Percentiles rank a stretch among this genome's conserved stretches.
phyloP scores from a whole-genome alignment of 2,888 invertebrate species.

The Ichneumon xanthorius region DNA sequence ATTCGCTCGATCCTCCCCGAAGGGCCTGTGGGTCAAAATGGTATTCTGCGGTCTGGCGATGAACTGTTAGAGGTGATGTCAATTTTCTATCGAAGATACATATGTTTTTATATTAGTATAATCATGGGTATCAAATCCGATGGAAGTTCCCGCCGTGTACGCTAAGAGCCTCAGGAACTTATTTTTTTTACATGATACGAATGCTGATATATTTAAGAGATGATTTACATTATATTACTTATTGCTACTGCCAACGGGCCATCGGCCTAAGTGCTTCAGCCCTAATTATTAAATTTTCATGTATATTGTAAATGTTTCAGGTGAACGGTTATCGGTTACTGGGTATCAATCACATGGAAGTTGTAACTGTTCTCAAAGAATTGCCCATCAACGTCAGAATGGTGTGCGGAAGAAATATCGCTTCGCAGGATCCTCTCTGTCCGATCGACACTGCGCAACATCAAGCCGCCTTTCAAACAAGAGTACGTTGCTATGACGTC shows the following conservation, averaged over 20 bases:
- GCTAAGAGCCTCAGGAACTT: background rate
- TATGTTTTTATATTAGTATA: too few species aligned
- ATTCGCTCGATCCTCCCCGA: conserved; percentile 98
- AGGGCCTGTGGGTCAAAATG: conserved; percentile 98
- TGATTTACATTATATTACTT: too few species aligned
- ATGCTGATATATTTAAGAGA: too few species aligned
- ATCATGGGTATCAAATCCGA: too few species aligned
- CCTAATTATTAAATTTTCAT: conserved; percentile 7
- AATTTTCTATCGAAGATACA: background rate
- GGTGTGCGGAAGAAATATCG: conserved; percentile 92
- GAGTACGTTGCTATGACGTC: conserved; percentile 85
- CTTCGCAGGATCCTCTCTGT: conserved; percentile 86
- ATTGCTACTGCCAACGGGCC: too few species aligned
- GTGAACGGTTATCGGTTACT: conserved; percentile 96
- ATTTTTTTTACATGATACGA: background rate
- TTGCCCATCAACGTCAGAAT: conserved; percentile 95
- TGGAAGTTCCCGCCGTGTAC: too few species aligned
- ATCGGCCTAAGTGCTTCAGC: too few species aligned
- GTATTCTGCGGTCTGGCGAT: conserved; percentile 95
- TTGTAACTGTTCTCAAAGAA: conserved; percentile 97
- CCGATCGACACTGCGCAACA: conserved; percentile 89
- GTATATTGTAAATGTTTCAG: conserved; percentile 84
- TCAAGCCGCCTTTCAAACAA: conserved; percentile 89
- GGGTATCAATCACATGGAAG: conserved; percentile 98
- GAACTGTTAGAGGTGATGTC: conserved; percentile 93